Evolutionary conservation across 2,113 vertebrate species (phyloP), one percentile per base, ranked within the genome.

Genomic region (Micronycteris hirsuta): DNA sequence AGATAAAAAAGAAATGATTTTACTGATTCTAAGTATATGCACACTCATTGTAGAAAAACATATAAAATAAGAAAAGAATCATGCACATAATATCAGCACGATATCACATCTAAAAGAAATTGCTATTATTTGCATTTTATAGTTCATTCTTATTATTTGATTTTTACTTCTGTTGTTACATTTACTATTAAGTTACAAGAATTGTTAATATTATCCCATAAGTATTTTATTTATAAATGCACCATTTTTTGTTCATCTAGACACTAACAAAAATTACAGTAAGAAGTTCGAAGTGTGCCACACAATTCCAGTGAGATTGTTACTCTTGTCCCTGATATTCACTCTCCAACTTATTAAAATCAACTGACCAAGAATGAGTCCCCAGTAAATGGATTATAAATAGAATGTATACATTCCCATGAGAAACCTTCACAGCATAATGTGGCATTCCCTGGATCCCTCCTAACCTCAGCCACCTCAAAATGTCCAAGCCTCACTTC

Each of bases 1-100:
- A 89, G 49, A 73, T 78, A 88, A 74, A 5, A 85, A 49, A 91
- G 28, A 88, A 87, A 68, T 36, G 28, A 47, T 81, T 94, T 89
- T 86, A 70, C 16, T 74, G 49, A 80, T 73, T 70, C 78, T 82
- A 28, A 65, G 33, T 15, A 33, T 15, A 33, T 33, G 28, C 14
- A 31, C 43, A 20, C 9, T 86, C 28, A 61, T 5, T 86, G n/a
- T 36, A 73, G 52, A 49, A 56, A 91, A 78, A 65, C 54, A 65
- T 33, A 38, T 65, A 47, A 63, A 56, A 22, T 56, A 56, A 56
- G 5, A 31, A 61, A 92, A 63, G 15, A 89, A 33, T 54, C 52
- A 47, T 33, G 7, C 7, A 86, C 4, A 65, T 5, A 65, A 49
- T 56, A 56, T 56, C 20, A 22, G 54, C 54, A 56, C 13, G 74